A percentile compares a stretch with the other conserved stretches of the same genome.
Conservation (phyloP, 2,888 invertebrate species). For the Ypsolopha scabrella region DNA sequence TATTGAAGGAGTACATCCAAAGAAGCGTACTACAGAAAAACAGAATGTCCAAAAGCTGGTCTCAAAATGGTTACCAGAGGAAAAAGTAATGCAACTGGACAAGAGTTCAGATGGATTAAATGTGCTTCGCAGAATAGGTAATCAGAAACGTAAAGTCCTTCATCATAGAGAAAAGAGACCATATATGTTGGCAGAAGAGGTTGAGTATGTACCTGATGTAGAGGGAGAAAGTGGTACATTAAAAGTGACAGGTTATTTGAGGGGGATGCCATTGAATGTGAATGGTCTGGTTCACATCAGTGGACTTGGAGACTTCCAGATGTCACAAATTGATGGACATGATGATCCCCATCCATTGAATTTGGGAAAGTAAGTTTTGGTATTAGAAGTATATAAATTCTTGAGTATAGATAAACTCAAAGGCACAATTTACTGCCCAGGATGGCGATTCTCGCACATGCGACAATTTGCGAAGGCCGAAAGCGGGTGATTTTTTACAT, state of each 20-base stretch:
- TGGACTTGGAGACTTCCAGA: conserved; percentile 94
- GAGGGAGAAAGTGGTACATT: conserved; percentile 73
- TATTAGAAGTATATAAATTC: background rate
- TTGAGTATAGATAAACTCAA: too few species aligned
- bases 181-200: conserved; percentile 85
- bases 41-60: conserved; percentile 75
- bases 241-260: conserved; percentile 88
- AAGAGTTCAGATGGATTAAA: conserved; percentile 81
- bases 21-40: conserved; percentile 78
- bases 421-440: too few species aligned
- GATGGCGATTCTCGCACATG: too few species aligned
- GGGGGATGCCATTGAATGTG: conserved; percentile 86
- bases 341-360: conserved; percentile 77
- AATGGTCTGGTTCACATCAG: conserved; percentile 92
- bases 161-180: conserved; percentile 82
- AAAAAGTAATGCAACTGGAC: conserved; percentile 84
- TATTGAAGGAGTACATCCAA: conserved; percentile 78
- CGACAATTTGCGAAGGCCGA: too few species aligned
- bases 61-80: conserved; percentile 82
- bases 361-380: conserved; percentile 49
- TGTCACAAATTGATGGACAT: conserved; percentile 81
- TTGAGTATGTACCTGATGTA: conserved; percentile 72
- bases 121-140: conserved; percentile 75
- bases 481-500: too few species aligned
- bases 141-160: conserved; percentile 82